A percentile compares a stretch with the other conserved stretches of the same genome.
phyloP scores from a whole-genome alignment of 92 coral and sea anemone genomes.

The Porites rus region DNA sequence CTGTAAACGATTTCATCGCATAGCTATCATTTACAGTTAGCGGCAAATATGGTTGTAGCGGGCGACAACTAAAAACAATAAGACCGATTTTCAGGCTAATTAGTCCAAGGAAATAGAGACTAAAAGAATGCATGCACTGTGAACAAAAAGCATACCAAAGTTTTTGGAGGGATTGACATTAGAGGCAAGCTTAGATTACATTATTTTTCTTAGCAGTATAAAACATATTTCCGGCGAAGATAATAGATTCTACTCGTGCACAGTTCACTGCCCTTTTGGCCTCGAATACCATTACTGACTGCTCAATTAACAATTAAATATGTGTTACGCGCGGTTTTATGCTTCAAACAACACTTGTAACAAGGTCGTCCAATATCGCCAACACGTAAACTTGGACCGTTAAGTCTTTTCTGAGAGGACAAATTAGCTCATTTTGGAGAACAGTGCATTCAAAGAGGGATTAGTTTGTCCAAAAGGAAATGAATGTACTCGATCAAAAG shows the following conservation, averaged over 20 bases:
- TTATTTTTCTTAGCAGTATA: too few relatives aligned
- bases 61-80: background rate
- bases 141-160: background rate
- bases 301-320: too few relatives aligned
- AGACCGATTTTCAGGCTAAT: background rate
- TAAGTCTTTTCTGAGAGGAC: background rate
- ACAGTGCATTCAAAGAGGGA: background rate
- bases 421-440: background rate
- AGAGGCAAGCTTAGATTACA: too few relatives aligned
- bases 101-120: background rate
- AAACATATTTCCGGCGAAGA: too few relatives aligned
- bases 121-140: background rate
- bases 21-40: background rate
- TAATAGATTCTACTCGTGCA: too few relatives aligned
- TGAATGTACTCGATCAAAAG: background rate
- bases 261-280: too few relatives aligned
- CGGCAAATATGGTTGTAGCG: background rate
- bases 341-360: too few relatives aligned
- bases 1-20: background rate
- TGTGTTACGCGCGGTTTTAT: too few relatives aligned
- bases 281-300: too few relatives aligned
- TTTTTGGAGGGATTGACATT: too few relatives aligned
- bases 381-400: too few relatives aligned
- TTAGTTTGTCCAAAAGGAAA: background rate
- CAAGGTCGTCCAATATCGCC: background rate